Evolutionary conservation across 2,113 vertebrate genomes (phyloP).

Genomic region (Syrrhaptes paradoxus): DNA sequence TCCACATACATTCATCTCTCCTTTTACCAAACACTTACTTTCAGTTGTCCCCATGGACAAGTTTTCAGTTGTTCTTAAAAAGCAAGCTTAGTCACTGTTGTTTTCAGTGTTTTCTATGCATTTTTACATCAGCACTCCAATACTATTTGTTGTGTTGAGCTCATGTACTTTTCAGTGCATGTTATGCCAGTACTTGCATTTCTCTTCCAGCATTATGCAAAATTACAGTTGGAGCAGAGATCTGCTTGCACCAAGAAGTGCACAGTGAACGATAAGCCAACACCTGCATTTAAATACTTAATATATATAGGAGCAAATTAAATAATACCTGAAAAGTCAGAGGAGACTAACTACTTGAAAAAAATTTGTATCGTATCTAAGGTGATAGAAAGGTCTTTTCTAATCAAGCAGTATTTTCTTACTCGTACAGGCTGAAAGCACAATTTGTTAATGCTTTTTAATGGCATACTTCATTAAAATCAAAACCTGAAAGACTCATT

Average conservation of each 20-base stretch:
- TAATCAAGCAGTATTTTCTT: background rate
- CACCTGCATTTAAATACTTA: background rate
- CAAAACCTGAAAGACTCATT: background rate
- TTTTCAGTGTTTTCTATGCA: background rate
- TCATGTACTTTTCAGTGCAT: background rate
- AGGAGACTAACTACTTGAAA: background rate
- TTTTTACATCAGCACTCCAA: background rate
- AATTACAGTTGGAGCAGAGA: background rate
- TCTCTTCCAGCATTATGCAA: background rate
- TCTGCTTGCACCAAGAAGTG: background rate
- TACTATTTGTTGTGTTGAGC: background rate
- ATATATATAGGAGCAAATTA: background rate
- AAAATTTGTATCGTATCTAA: background rate
- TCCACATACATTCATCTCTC: accelerated
- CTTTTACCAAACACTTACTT: background rate
- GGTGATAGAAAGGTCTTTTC: background rate
- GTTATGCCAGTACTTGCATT: background rate
- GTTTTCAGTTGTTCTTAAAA: background rate
- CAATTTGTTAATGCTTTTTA: background rate
- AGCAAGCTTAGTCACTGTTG: background rate
- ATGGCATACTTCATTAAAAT: background rate
- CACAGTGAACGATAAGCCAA: background rate
- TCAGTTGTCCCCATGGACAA: background rate
- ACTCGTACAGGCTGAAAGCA: background rate
- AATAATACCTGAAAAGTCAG: background rate